Conservation (phyloP, 2,113 vertebrate species). For the Mohoua ochrocephala region DNA sequence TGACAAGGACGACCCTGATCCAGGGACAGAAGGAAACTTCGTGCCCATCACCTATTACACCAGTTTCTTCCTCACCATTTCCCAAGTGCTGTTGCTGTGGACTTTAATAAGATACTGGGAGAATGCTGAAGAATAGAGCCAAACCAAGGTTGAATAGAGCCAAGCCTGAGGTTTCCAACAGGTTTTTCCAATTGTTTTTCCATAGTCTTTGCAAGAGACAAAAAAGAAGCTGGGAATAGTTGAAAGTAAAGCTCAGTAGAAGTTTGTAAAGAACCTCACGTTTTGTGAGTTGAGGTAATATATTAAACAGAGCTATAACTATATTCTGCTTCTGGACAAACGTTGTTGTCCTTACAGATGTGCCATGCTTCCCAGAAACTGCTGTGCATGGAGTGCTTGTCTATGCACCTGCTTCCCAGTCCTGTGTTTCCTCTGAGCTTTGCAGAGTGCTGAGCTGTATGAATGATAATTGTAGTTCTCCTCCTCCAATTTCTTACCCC, state of each 20-base stretch:
- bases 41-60: accelerated
- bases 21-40: too few relatives aligned
- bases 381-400: background rate
- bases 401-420: background rate
- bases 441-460: background rate
- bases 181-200: accelerated
- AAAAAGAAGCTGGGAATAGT: background rate
- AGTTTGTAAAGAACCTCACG: background rate
- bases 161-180: background rate
- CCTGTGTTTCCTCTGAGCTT: background rate
- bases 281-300: background rate
- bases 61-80: background rate
- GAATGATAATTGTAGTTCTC: background rate
- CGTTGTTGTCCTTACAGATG: background rate
- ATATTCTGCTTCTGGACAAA: background rate
- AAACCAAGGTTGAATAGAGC: too few relatives aligned
- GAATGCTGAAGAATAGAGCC: background rate
- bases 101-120: background rate
- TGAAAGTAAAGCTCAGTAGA: background rate
- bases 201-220: background rate
- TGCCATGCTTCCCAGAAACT: accelerated
- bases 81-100: background rate
- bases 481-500: background rate
- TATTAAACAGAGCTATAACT: accelerated
- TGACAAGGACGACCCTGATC: background rate